phyloP scores from a whole-genome alignment of 2,113 vertebrate genomes.

The Scortum barcoo region DNA sequence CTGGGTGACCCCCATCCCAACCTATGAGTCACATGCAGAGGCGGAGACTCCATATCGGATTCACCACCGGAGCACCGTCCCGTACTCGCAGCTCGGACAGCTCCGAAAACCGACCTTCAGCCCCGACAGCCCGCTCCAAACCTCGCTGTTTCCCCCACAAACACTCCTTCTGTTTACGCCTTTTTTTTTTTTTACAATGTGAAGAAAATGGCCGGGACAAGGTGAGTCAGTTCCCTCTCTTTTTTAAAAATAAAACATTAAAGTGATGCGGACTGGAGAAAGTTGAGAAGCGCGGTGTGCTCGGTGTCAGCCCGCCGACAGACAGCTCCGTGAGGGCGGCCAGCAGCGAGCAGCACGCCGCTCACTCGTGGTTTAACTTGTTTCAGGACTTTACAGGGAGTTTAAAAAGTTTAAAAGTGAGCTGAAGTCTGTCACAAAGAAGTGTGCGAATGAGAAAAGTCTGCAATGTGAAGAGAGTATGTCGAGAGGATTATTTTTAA shows the following conservation, averaged over 20 bases:
- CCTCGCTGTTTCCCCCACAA: not conserved
- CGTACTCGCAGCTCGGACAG: conserved; percentile 22
- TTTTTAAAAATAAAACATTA: too few species aligned
- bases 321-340: not conserved
- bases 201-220: conserved; percentile 82
- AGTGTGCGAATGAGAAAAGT: fast-evolving
- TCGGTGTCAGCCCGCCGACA: conserved; percentile 13
- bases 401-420: not conserved
- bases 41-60: conserved; percentile 78
- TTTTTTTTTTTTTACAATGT: conserved; percentile 78
- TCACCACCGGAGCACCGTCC: conserved; percentile 54
- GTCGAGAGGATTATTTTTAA: not conserved
- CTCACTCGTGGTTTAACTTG: not conserved
- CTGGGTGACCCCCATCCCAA: conserved; percentile 64
- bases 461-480: not conserved
- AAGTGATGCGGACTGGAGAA: conserved; percentile 11
- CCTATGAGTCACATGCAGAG: conserved; percentile 74
- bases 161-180: not conserved
- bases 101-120: not conserved
- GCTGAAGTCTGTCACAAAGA: not conserved
- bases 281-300: conserved; percentile 26
- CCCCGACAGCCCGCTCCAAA: not conserved
- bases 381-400: not conserved
- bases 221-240: conserved; percentile 57
- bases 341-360: not conserved